phyloP scores from a whole-genome alignment of 2,797 vertebrate genomes.

The Acanthopagrus latus region DNA sequence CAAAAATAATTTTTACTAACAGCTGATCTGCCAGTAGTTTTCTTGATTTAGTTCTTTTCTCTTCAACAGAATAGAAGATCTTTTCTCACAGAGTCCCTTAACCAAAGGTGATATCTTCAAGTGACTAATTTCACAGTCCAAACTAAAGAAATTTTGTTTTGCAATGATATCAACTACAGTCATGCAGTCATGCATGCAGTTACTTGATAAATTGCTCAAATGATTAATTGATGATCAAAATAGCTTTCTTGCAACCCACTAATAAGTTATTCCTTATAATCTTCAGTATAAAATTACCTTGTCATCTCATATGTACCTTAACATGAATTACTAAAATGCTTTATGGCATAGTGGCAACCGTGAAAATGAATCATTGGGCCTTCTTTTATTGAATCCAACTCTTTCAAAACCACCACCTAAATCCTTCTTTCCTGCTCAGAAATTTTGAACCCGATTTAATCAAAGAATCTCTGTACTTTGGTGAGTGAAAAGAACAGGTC shows the following conservation, averaged over 20 bases:
- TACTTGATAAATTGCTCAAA: not conserved
- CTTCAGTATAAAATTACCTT: not conserved
- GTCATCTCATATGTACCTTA: not conserved
- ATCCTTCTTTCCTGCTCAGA: not conserved
- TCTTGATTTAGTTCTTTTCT: not conserved
- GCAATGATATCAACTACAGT: not conserved
- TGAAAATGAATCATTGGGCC: not conserved
- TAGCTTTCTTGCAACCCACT: not conserved
- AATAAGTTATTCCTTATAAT: not conserved
- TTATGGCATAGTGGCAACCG: not conserved
- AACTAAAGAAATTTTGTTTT: not conserved
- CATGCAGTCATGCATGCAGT: not conserved
- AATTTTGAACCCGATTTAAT: not conserved
- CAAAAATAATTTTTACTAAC: not conserved
- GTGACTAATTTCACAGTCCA: not conserved
- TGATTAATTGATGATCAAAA: not conserved
- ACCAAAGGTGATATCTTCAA: not conserved
- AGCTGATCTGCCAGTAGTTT: not conserved
- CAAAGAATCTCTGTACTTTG: not conserved
- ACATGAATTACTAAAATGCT: too few relatives aligned
- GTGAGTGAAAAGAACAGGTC: not conserved
- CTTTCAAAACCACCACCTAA: too few relatives aligned
- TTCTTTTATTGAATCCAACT: slow-evolving; percentile 3
- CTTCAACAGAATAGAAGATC: not conserved
- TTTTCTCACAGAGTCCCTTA: not conserved